phyloP scores from a whole-genome alignment of 2,113 vertebrate species.

The Microcebus ravelobensis region DNA sequence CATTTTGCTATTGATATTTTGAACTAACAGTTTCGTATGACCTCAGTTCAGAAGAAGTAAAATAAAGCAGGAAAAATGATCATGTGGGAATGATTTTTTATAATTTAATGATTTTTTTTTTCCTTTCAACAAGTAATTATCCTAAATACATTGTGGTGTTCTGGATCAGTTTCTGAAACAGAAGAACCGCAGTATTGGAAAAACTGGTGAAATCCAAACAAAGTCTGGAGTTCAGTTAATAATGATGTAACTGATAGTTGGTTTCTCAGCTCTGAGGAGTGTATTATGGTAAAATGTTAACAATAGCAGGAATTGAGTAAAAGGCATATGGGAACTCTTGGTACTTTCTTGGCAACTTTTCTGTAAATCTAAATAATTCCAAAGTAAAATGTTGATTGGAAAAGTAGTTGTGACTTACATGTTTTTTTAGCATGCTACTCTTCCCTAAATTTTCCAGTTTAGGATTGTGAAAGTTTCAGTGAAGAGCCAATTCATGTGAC shows the following conservation, averaged over 20 bases:
- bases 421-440: neutral
- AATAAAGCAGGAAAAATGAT: neutral
- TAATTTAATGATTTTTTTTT: conserved; percentile 2
- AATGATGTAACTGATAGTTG: neutral
- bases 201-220: neutral
- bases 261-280: neutral
- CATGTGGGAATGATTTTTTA: neutral
- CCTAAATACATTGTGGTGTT: neutral
- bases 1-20: neutral
- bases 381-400: neutral
- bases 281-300: neutral
- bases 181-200: neutral
- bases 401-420: neutral
- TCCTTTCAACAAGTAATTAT: neutral
- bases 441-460: neutral
- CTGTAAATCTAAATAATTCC: neutral
- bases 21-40: neutral
- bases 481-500: neutral
- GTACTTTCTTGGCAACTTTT: neutral
- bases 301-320: neutral
- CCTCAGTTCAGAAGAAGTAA: neutral
- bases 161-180: neutral
- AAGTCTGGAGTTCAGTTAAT: neutral
- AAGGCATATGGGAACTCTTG: neutral
- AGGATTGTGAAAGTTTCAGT: neutral